Base-by-base conservation (phyloP, 2,888 invertebrate genomes). In the Aphidoletes aphidimyza region DNA sequence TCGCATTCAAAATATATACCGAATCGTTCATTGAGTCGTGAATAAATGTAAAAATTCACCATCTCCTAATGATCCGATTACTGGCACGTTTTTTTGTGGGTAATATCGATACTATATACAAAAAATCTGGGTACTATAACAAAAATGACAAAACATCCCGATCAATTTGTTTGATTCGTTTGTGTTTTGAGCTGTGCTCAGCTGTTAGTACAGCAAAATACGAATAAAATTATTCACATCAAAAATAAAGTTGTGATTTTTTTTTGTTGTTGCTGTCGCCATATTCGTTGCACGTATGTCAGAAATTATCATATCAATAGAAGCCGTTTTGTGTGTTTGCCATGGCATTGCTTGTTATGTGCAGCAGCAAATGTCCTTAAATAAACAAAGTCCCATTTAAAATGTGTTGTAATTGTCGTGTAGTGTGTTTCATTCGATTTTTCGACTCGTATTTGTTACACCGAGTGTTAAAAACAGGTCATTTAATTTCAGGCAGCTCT, bases 321-420 rank as follows among this genome's bases (percentile, higher is more conserved):
- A 81, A 6, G 22, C 81, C 81, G 81, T 81, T n/a, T 81, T 81
- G 37, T 54, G 39, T 37, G 36, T n/a, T n/a, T n/a, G n/a, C n/a
- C n/a, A n/a, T n/a, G n/a, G n/a, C n/a, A n/a, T n/a, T n/a, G n/a
- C n/a, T n/a, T n/a, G n/a, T n/a, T n/a, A n/a, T 81, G n/a, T n/a
- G 81, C 39, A 37, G 19, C 22, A 54, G 37, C 81, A 37, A 37
- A 81, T 81, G 81, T 81, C 81, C 81, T 81, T 81, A 81, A 81
- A 81, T 81, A 37, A 81, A 81, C 81, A 81, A 81, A 81, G 37
- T 81, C n/a, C 81, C 81, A 81, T 81, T 81, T 81, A n/a, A n/a
- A 81, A 81, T 37, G n/a, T n/a, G 54, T 81, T 81, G 81, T 81
- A 81, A 81, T 81, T 81, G 81, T 81, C 81, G 36, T 81, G 37